Evolutionary conservation across 2,888 invertebrate species (phyloP).

Genomic region (Dasysyrphus tricinctus): DNA sequence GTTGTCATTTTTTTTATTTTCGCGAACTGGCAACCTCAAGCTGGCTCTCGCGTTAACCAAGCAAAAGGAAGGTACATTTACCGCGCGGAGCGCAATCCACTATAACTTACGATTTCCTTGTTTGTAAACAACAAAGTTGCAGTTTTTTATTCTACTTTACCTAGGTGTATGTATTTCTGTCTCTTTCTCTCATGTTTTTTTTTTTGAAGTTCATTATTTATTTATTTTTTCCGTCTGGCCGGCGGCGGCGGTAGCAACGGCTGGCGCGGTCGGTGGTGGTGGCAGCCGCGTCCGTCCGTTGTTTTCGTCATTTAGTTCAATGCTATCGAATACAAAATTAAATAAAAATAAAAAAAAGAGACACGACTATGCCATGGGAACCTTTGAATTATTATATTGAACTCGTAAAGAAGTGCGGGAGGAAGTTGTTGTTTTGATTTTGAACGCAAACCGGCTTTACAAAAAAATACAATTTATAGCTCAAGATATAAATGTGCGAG

Average conservation of each 20-base stretch:
- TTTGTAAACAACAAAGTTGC: constrained; percentile 76
- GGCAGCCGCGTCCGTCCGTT: constrained; percentile 26
- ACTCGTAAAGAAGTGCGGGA: constrained; percentile 58
- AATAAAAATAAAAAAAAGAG: neutral
- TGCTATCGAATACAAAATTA: constrained; percentile 40
- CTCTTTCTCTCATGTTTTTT: neutral
- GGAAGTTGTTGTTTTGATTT: constrained; percentile 75
- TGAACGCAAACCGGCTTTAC: constrained; percentile 15
- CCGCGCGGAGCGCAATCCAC: constrained; percentile 71
- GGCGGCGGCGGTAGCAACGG: constrained; percentile 14
- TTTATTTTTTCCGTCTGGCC: constrained; percentile 30
- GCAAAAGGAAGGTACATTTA: neutral
- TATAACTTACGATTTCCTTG: constrained; percentile 77
- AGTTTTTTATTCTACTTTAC: neutral
- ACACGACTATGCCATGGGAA: constrained; percentile 31
- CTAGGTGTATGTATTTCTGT: neutral
- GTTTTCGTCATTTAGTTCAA: constrained; percentile 47
- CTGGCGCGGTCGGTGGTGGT: neutral
- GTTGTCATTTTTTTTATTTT: constrained; percentile 21
- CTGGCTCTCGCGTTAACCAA: constrained; percentile 47
- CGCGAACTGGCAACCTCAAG: constrained; percentile 34
- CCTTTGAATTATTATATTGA: constrained; percentile 41
- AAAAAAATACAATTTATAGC: constrained; percentile 9
- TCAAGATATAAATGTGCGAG: constrained; percentile 40
- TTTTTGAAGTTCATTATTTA: constrained; percentile 52